These are phyloP conservation scores for Lithophane socia DNA, from an alignment of 2,888 invertebrate genomes.

Conservation along the genomic window DNA sequence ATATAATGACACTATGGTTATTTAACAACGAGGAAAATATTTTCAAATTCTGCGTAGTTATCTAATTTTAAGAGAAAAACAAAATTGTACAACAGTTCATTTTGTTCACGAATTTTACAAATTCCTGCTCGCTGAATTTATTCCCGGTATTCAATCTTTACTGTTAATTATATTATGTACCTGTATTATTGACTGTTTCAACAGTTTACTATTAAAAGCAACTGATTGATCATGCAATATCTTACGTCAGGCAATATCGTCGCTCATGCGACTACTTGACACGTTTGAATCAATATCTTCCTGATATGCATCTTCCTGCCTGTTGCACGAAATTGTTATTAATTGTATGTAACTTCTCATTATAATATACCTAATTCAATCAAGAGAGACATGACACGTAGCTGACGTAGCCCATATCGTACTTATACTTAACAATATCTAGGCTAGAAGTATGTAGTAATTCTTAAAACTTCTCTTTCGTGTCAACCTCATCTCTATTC, in stretches of 20 bases:
- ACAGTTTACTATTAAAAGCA: conserved; percentile 31
- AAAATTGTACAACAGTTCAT: not conserved
- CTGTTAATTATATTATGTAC: conserved; percentile 7
- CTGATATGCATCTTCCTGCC: conserved; percentile 48
- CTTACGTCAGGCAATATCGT: conserved; percentile 60
- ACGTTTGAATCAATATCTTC: conserved; percentile 60
- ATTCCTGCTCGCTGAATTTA: conserved; percentile 9
- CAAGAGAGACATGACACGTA: not conserved
- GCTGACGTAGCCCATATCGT: too few species aligned
- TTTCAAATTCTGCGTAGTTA: not conserved
- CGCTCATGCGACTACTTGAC: conserved; percentile 53
- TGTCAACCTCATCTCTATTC: not conserved
- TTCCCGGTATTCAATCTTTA: not conserved
- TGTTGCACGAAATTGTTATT: conserved; percentile 39
- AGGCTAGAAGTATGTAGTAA: not conserved
- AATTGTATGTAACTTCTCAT: conserved; percentile 35
- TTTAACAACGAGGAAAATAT: conserved; percentile 21
- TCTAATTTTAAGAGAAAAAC: conserved; percentile 20
- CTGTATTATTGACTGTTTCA: conserved; percentile 19
- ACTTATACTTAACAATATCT: too few species aligned
- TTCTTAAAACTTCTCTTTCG: not conserved
- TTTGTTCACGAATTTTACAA: conserved; percentile 5
- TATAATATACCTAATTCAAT: conserved; percentile 9
- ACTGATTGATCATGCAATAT: conserved; percentile 54
- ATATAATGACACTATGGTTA: not conserved